Conservation (phyloP, 2,888 invertebrate species). For the Phragmatobia fuliginosa region DNA sequence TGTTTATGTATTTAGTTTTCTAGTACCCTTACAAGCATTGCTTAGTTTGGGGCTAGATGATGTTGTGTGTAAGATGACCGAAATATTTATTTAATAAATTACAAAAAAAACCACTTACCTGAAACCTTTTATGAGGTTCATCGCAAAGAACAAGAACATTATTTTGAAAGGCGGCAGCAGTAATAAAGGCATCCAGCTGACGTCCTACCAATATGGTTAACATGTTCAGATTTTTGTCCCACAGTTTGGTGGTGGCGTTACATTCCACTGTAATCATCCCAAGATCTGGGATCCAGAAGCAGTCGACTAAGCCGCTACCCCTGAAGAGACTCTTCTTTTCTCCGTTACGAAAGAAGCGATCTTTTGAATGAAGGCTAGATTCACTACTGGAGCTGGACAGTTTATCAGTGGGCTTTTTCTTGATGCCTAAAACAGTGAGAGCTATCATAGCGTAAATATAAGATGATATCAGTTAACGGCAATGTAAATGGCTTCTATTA, state of each 20-base stretch:
- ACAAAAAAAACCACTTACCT: slow-evolving; percentile 58
- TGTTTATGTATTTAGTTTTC: too few species aligned
- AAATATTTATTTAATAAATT: too few species aligned
- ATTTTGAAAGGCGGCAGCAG: slow-evolving; percentile 71
- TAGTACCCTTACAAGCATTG: too few species aligned
- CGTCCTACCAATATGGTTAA: slow-evolving; percentile 68
- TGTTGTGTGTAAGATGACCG: too few species aligned
- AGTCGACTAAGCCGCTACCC: slow-evolving; percentile 67
- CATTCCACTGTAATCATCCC: slow-evolving; percentile 76
- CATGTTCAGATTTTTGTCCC: slow-evolving; percentile 68
- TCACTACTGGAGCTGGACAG: slow-evolving; percentile 72
- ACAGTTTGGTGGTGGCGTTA: slow-evolving; percentile 76
- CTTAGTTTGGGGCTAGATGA: too few species aligned
- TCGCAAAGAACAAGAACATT: slow-evolving; percentile 77
- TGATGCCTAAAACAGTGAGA: slow-evolving; percentile 58
- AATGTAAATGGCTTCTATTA: too few species aligned
- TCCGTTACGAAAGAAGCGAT: slow-evolving; percentile 64
- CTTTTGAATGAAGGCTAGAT: slow-evolving; percentile 63
- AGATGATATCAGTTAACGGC: not conserved
- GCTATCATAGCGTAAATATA: not conserved
- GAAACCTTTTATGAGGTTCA: slow-evolving; percentile 69
- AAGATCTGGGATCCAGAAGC: slow-evolving; percentile 68
- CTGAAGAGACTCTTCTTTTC: slow-evolving; percentile 65
- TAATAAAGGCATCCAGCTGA: slow-evolving; percentile 68
- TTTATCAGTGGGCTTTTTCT: slow-evolving; percentile 65